Percentiles rank a stretch among this genome's conserved stretches.
These are phyloP conservation scores for Smithornis capensis DNA, from an alignment of 2,113 vertebrate species.

Conservation along the genomic window DNA sequence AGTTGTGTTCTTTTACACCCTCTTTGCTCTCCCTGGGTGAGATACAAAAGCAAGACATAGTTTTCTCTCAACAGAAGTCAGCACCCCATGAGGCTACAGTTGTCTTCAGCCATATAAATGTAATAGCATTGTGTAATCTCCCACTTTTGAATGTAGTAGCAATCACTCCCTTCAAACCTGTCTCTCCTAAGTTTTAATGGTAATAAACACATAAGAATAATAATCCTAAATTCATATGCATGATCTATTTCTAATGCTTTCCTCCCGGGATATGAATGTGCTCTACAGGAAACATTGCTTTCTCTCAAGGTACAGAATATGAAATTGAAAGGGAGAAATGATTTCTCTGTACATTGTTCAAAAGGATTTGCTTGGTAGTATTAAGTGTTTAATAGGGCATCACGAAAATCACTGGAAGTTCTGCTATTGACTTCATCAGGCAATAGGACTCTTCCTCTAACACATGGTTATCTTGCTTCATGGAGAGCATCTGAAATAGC, in stretches of 20 bases:
- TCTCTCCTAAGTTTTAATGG: neutral
- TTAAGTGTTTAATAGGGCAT: neutral
- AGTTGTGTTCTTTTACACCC: neutral
- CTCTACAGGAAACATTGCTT: neutral
- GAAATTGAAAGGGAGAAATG: neutral
- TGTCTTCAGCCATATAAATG: neutral
- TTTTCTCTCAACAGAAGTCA: neutral
- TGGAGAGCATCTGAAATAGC: neutral
- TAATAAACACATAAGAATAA: neutral
- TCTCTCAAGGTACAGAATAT: neutral
- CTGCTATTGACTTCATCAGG: neutral
- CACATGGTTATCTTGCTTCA: neutral
- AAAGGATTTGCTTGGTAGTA: neutral
- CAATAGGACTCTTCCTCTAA: neutral
- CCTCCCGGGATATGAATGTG: neutral
- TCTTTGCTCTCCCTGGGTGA: neutral
- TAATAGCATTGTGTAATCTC: neutral
- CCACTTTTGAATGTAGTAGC: neutral
- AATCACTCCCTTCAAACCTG: neutral
- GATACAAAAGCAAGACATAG: neutral
- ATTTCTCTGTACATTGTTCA: neutral
- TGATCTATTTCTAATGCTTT: neutral
- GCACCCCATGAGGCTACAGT: neutral
- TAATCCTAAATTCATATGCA: neutral
- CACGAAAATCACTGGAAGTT: neutral